Evolutionary conservation across 1,140 invertebrate species (phyloP).

Genomic region (Drosophila willistoni): DNA sequence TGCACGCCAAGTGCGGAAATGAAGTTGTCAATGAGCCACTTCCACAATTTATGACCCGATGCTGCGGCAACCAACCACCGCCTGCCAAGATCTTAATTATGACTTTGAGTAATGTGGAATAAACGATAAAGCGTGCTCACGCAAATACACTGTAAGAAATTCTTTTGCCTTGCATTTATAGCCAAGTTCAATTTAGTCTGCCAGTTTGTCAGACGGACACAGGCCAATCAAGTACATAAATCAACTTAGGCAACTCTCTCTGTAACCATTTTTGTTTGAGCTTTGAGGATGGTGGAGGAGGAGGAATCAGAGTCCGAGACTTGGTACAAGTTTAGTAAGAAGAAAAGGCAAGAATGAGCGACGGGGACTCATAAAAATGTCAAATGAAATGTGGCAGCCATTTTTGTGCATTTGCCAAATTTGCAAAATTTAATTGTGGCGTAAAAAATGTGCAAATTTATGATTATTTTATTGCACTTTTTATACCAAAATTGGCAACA

Average conservation of each 20-base stretch:
- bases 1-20: slow-evolving; percentile 75
- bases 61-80: slow-evolving; percentile 51
- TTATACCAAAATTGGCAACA: slow-evolving; percentile 56
- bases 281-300: not conserved
- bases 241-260: slow-evolving; percentile 41
- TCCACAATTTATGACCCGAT: slow-evolving; percentile 80
- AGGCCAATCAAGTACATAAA: slow-evolving; percentile 72
- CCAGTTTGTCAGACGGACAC: slow-evolving; percentile 27
- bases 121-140: slow-evolving; percentile 79
- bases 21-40: slow-evolving; percentile 81
- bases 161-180: not conserved
- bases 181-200: slow-evolving; percentile 30
- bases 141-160: slow-evolving; percentile 68
- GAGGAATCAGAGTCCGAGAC: slow-evolving; percentile 5
- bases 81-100: slow-evolving; percentile 81
- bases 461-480: slow-evolving; percentile 73
- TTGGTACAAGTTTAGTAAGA: slow-evolving; percentile 19
- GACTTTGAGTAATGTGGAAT: slow-evolving; percentile 78
- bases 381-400: slow-evolving; percentile 76
- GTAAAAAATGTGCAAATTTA: slow-evolving; percentile 70
- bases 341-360: slow-evolving; percentile 39
- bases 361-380: slow-evolving; percentile 67
- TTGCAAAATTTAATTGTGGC: slow-evolving; percentile 77
- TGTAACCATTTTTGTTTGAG: slow-evolving; percentile 4
- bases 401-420: slow-evolving; percentile 80